Evolutionary conservation across 2,888 invertebrate species (phyloP).

Genomic region (Drosophila demipolita): DNA sequence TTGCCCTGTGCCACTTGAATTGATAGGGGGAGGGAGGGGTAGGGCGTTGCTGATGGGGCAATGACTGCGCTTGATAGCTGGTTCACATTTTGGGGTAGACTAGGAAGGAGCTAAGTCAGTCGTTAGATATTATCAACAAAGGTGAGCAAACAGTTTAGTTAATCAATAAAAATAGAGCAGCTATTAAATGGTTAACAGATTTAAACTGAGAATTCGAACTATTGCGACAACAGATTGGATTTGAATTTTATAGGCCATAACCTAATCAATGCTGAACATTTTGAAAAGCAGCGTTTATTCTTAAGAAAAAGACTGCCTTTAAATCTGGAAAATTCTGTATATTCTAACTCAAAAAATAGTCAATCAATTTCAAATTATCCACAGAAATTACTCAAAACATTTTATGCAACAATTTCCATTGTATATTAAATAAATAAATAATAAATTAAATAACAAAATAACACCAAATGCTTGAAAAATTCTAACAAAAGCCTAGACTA

Average conservation of each 20-base stretch:
- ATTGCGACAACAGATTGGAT: not conserved
- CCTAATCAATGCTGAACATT: not conserved
- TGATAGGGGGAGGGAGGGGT: not conserved
- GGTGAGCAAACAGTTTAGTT: slow-evolving; percentile 24
- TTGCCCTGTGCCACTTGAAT: slow-evolving; percentile 32
- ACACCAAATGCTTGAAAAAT: not conserved
- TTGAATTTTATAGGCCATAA: not conserved
- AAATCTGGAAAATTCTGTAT: not conserved
- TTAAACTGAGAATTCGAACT: not conserved
- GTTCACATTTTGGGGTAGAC: not conserved
- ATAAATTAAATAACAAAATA: not conserved
- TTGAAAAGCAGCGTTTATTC: not conserved
- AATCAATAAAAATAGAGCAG: slow-evolving; percentile 36
- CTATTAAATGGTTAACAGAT: not conserved
- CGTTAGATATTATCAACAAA: not conserved
- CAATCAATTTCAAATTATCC: fast-evolving
- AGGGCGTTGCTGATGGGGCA: not conserved
- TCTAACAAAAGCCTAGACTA: fast-evolving
- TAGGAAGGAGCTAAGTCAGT: not conserved
- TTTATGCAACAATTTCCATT: not conserved
- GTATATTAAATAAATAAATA: too few relatives aligned
- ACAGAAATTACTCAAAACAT: not conserved
- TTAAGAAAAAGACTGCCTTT: not conserved
- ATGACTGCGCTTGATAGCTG: slow-evolving; percentile 26
- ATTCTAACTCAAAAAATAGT: not conserved